Evolutionary conservation across 2,797 vertebrate species (phyloP).

Genomic region (Graptemys geographica): DNA sequence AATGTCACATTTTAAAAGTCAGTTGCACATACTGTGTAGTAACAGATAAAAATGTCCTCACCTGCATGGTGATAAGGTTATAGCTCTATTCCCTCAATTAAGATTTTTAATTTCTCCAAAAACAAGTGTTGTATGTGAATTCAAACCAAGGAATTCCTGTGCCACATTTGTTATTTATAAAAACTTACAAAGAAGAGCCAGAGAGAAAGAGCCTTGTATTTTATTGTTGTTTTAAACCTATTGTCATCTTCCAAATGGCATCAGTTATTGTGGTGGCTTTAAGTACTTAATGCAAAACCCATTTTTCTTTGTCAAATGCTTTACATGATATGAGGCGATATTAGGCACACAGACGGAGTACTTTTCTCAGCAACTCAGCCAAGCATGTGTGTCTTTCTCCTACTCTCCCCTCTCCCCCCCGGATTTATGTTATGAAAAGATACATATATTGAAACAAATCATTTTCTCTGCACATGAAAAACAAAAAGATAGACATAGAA

Average conservation of each 20-base stretch:
- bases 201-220: not conserved
- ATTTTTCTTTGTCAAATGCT: conserved; percentile 77
- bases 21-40: not conserved
- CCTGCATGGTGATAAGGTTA: not conserved
- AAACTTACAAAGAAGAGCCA: not conserved
- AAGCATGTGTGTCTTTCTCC: not conserved
- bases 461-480: conserved; percentile 45
- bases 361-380: conserved; percentile 69
- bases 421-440: conserved; percentile 69
- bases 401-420: conserved; percentile 49
- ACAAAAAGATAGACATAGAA: conserved; percentile 29
- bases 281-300: conserved; percentile 63
- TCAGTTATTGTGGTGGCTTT: not conserved
- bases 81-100: conserved; percentile 22
- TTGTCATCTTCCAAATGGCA: conserved; percentile 45
- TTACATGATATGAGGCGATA: conserved; percentile 32
- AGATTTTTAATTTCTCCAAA: conserved; percentile 35
- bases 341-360: conserved; percentile 28
- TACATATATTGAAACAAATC: conserved; percentile 56
- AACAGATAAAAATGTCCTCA: not conserved
- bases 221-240: conserved; percentile 18
- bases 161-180: conserved; percentile 9
- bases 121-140: not conserved
- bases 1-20: not conserved
- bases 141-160: conserved; percentile 26